phyloP scores from a whole-genome alignment of 2,888 invertebrate species.

The Anoplius nigerrimus region DNA sequence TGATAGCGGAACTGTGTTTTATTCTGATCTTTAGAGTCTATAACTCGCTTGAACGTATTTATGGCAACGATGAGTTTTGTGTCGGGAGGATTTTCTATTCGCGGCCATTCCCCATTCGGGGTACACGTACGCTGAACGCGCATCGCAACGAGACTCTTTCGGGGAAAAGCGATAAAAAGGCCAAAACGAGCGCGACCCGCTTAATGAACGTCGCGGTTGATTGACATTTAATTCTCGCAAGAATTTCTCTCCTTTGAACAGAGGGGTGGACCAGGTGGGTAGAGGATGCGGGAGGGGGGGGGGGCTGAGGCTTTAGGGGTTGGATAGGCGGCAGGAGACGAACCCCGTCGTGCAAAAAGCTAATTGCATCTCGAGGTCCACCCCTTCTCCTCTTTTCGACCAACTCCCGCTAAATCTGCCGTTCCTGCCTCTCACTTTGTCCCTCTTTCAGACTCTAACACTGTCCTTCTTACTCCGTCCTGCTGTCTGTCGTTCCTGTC shows the following conservation, averaged over 20 bases:
- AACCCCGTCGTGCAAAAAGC: slow-evolving; percentile 60
- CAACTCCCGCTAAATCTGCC: slow-evolving; percentile 3
- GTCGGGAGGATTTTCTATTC: too few relatives aligned
- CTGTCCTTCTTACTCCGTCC: neutral
- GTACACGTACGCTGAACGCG: neutral
- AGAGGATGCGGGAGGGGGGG: neutral
- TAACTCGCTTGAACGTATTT: too few relatives aligned
- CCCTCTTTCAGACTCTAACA: neutral
- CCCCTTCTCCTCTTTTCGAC: slow-evolving; percentile 16
- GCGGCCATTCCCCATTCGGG: too few relatives aligned
- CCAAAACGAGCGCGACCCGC: slow-evolving; percentile 48
- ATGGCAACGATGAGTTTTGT: too few relatives aligned
- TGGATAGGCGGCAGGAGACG: slow-evolving; percentile 8
- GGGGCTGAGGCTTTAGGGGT: too few relatives aligned
- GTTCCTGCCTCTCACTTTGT: neutral
- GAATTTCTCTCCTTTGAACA: slow-evolving; percentile 62
- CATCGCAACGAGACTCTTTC: neutral
- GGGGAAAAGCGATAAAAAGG: slow-evolving; percentile 21
- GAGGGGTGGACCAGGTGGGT: slow-evolving; percentile 6
- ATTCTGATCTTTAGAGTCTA: too few relatives aligned
- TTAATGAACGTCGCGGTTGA: slow-evolving; percentile 66
- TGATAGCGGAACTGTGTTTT: too few relatives aligned
- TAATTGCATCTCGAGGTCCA: slow-evolving; percentile 62
- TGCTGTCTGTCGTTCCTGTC: neutral
- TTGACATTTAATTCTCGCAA: slow-evolving; percentile 69